phyloP scores from a whole-genome alignment of 2,888 invertebrate genomes.

The Sceliomorpha sp. region DNA sequence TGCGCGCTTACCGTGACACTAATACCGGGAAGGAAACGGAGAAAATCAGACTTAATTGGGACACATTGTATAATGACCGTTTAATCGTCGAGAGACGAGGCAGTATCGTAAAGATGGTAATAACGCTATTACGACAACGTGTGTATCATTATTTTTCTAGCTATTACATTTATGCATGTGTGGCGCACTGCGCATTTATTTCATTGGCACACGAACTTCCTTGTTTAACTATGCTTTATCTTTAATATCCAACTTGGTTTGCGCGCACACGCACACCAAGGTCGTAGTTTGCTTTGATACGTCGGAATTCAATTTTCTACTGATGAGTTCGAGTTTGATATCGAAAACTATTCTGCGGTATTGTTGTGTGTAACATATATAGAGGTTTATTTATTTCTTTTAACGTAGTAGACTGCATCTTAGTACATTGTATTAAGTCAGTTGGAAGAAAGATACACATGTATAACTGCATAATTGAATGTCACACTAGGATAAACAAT shows the following conservation, averaged over 20 bases:
- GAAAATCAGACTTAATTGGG: slow-evolving; percentile 78
- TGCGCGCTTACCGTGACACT: slow-evolving; percentile 79
- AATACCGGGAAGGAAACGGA: slow-evolving; percentile 77
- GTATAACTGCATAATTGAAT: too few relatives aligned
- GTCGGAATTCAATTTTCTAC: background rate
- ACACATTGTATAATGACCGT: slow-evolving; percentile 68
- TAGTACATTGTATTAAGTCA: too few relatives aligned
- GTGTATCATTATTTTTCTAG: slow-evolving; percentile 43
- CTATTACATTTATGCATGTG: slow-evolving; percentile 30
- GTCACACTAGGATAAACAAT: too few relatives aligned
- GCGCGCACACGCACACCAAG: background rate
- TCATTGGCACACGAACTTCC: slow-evolving; percentile 23
- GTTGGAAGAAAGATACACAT: too few relatives aligned
- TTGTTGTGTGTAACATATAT: too few relatives aligned
- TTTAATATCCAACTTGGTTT: background rate
- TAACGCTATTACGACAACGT: slow-evolving; percentile 47
- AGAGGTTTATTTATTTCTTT: too few relatives aligned
- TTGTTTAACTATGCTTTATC: background rate
- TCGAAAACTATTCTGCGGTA: too few relatives aligned
- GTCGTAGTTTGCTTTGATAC: background rate
- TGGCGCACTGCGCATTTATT: slow-evolving; percentile 24
- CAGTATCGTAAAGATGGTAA: slow-evolving; percentile 36
- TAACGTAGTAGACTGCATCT: too few relatives aligned
- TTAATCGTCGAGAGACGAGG: slow-evolving; percentile 58
- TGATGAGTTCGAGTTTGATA: too few relatives aligned